Evolutionary conservation across 2,113 vertebrate genomes (phyloP), one percentile per base, ranked within the genome.

Genomic region (Melanostigma gelatinosum): DNA sequence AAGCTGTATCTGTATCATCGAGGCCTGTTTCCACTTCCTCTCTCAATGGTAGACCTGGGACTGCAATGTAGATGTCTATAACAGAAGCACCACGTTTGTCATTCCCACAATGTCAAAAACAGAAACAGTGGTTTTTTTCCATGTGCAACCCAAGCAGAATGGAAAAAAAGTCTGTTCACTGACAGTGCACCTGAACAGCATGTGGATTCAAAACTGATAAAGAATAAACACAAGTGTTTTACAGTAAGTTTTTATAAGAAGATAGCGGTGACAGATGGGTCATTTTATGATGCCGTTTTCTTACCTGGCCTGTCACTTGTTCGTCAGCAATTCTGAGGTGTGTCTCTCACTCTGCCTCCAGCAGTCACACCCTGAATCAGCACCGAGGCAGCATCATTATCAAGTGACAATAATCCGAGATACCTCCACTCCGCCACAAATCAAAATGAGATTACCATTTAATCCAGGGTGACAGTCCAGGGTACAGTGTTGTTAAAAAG

Each of bases 391-490:
- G 73, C 92, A 90, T 93, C 87, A 74, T 88, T 70, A 78, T 63
- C 73, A 67, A 63, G 22, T 76, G 77, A 55, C 11, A 86, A 77
- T 87, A 89, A 88, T 86, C 90, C 92, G 65, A 62, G 85, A 77
- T 40, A 24, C 68, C 52, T 52, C 72, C 34, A 75, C 79, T 20
- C 48, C 18, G 3, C 61, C 73, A n/a, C 36, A 72, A 73, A 67
- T 67, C 72, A 85, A 40, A 4, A 57, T 57, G 60, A 78, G 75
- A 75, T 64, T 52, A 75, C 82, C 22, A 52, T 86, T 80, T 89
- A 91, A 86, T 94, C 94, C 93, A 86, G 82, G 77, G 84, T 82
- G 83, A 72, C 82, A 89, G 86, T 93, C 92, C 93, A 88, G 91
- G 83, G 93, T 83, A 75, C 81, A 69, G 85, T 83, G 86, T 79